A percentile compares a stretch with the other conserved stretches of the same genome.
Conservation (phyloP, 2,888 invertebrate species). For the Troides oblongomaculatus region DNA sequence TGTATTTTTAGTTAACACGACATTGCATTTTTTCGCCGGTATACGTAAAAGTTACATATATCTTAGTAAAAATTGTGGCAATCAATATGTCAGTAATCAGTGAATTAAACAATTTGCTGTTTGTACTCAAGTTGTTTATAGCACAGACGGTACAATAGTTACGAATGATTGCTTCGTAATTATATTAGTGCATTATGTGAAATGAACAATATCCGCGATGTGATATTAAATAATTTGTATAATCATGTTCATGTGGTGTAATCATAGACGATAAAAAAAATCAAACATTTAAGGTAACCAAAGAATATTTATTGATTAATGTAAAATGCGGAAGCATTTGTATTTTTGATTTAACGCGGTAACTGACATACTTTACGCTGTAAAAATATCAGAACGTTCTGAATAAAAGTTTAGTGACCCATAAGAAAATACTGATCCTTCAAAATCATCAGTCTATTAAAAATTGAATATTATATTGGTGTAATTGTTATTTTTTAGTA, state of each 20-base stretch:
- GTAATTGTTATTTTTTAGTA: not conserved
- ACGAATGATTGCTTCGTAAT: too few species aligned
- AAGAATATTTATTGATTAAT: not conserved
- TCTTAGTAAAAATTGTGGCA: not conserved
- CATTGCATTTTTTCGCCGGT: not conserved
- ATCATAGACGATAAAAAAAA: too few species aligned
- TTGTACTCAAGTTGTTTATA: too few species aligned
- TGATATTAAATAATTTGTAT: too few species aligned
- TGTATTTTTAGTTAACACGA: not conserved
- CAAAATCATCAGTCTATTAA: not conserved
- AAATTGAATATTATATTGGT: not conserved
- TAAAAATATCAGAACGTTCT: not conserved
- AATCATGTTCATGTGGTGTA: too few species aligned
- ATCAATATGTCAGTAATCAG: too few species aligned
- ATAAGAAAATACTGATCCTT: not conserved
- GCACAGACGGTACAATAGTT: too few species aligned
- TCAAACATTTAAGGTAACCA: not conserved
- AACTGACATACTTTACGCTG: not conserved
- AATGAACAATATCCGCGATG: too few species aligned
- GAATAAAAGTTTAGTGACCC: not conserved
- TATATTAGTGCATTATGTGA: too few species aligned
- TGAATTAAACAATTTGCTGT: too few species aligned
- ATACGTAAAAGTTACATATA: not conserved
- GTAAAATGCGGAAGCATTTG: not conserved
- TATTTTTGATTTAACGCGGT: slow-evolving; percentile 2